These are phyloP conservation scores for Jaculus jaculus DNA, from an alignment of 2,113 vertebrate species.

Conservation along the genomic window DNA sequence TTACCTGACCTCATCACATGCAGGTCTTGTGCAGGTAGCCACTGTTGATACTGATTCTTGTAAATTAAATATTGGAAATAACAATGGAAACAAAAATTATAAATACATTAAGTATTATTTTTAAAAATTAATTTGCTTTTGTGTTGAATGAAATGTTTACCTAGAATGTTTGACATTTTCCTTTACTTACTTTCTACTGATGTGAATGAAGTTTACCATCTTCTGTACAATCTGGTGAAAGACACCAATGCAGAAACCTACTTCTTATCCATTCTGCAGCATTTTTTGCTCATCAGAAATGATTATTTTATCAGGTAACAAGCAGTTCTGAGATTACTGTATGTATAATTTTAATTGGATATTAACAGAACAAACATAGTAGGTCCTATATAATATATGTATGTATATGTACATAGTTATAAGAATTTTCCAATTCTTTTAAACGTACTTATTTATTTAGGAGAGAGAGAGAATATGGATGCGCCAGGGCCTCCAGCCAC, in stretches of 20 bases:
- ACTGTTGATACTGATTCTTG: too few species aligned
- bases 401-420: background rate
- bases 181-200: constrained; percentile 92
- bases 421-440: background rate
- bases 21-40: too few species aligned
- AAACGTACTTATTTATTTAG: too few species aligned
- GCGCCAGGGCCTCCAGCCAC: too few species aligned
- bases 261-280: constrained; percentile 96
- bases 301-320: constrained; percentile 97
- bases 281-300: constrained; percentile 96
- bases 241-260: constrained; percentile 94
- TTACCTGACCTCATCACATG: too few species aligned
- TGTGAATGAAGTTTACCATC: constrained; percentile 95
- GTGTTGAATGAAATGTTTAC: constrained; percentile 17
- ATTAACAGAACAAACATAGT: background rate
- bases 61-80: constrained; percentile 1
- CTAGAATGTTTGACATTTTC: constrained; percentile 64
- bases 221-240: constrained; percentile 97
- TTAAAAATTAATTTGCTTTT: background rate
- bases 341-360: constrained; percentile 22
- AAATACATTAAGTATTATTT: background rate
- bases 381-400: background rate
- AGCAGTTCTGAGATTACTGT: background rate
- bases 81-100: constrained; percentile 26
- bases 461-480: too few species aligned